Evolutionary conservation across 1,140 invertebrate species (phyloP).

Genomic region (Microplitis demolitor): DNA sequence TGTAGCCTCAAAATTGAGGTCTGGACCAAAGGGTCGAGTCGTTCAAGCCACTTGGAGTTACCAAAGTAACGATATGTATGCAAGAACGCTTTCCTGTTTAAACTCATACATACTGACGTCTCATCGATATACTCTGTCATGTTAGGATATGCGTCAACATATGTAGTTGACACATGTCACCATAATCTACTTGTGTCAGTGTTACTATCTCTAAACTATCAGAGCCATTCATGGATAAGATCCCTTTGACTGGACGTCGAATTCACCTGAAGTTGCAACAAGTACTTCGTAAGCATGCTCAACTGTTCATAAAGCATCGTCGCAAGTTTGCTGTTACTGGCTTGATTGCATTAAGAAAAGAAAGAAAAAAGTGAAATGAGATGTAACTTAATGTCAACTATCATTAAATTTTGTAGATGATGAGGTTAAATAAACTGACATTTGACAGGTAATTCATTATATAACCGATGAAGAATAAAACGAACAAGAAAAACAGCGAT

Average conservation of each 20-base stretch:
- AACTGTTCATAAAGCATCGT: too few relatives aligned
- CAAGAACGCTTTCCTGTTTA: constrained; percentile 40
- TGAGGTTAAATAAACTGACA: not conserved
- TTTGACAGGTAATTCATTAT: constrained; percentile 24
- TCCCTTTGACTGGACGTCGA: constrained; percentile 25
- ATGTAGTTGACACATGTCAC: constrained; percentile 52
- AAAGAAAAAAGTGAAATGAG: not conserved
- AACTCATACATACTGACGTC: constrained; percentile 50
- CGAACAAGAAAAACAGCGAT: constrained; percentile 23
- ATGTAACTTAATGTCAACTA: not conserved
- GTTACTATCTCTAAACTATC: constrained; percentile 1
- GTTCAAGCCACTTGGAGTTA: constrained; percentile 49
- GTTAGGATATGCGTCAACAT: constrained; percentile 39
- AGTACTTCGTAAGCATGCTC: too few relatives aligned
- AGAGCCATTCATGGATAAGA: not conserved
- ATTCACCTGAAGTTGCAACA: too few relatives aligned
- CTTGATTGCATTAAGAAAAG: not conserved
- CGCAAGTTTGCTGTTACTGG: too few relatives aligned
- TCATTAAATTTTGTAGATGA: not conserved
- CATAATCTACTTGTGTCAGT: constrained; percentile 22
- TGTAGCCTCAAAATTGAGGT: constrained; percentile 1
- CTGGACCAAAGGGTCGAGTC: constrained; percentile 27
- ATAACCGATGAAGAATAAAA: constrained; percentile 14
- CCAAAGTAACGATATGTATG: constrained; percentile 55
- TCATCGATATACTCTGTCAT: constrained; percentile 46